Evolutionary conservation across 2,797 vertebrate species (phyloP), one percentile per base, ranked within the genome.

Genomic region (Hippopotamyrus pictus): DNA sequence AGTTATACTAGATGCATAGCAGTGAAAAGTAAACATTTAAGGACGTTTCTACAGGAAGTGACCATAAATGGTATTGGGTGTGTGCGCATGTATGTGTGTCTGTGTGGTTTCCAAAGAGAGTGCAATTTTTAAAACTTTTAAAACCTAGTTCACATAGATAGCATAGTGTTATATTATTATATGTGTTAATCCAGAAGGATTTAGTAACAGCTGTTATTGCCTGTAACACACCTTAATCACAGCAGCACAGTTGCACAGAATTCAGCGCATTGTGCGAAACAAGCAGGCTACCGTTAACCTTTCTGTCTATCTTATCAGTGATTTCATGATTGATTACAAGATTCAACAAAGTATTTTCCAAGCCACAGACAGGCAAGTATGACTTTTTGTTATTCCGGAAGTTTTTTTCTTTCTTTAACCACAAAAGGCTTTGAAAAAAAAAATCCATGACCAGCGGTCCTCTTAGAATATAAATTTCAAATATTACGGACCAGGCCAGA

Each of bases 301-400:
- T 14, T 53, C 46, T 41, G 83, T 29, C 1, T 11, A 3, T 53
- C 46, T 79, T 53, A 86, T 51, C 83, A 48, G 82, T 50, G 82
- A 86, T 79, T 79, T 79, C 73, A 7, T 33, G 83, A 29, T 86
- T 33, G n/a, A 85, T 51, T 50, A 22, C 44, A 29, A 5, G 44
- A 51, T 85, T 51, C n/a, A 14, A 85, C 22, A 29, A 86, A 86
- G 48, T 33, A 86, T 86, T 86, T 86, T 51, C 83, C 44, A 53
- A 53, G 11, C n/a, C 46, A 51, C 83, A 86, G 12, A 29, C 46
- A 41, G 73, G 73, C 33, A n/a, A 44, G 37, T n/a, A 25, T 86
- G 83, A 86, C 22, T 25, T 51, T 50, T 51, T 14, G 83, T 29
- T 11, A 51, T 17, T 33, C 22, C 12, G 22, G 25, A 53, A 50